These are phyloP conservation scores for Drosophila affinis DNA, from an alignment of 2,888 invertebrate genomes.

Conservation along the genomic window DNA sequence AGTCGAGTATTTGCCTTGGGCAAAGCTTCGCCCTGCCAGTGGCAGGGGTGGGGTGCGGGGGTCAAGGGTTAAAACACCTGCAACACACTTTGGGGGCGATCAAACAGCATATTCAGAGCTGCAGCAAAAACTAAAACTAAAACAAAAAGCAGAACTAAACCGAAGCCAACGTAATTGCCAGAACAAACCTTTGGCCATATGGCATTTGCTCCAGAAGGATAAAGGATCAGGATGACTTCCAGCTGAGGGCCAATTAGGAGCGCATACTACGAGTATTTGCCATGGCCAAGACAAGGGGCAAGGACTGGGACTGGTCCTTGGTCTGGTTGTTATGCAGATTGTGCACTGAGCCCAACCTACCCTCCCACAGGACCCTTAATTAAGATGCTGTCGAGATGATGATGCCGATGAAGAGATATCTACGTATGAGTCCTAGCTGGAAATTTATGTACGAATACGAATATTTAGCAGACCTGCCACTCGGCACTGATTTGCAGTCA, in stretches of 20 bases:
- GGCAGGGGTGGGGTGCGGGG: slow-evolving; percentile 5
- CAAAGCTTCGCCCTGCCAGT: slow-evolving; percentile 16
- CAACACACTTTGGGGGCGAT: slow-evolving; percentile 7
- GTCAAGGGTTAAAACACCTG: slow-evolving; percentile 41
- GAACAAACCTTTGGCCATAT: slow-evolving; percentile 4
- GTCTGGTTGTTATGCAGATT: slow-evolving; percentile 54
- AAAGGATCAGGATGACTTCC: slow-evolving; percentile 19
- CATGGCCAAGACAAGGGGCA: slow-evolving; percentile 15
- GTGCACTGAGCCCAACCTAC: slow-evolving; percentile 38
- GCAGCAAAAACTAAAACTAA: background rate
- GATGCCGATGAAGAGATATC: slow-evolving; percentile 28
- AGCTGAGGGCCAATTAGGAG: slow-evolving; percentile 42
- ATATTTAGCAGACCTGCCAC: background rate
- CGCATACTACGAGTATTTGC: slow-evolving; percentile 25
- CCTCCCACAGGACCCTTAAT: slow-evolving; percentile 66
- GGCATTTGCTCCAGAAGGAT: slow-evolving; percentile 23
- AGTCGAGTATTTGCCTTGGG: slow-evolving; percentile 41
- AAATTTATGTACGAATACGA: slow-evolving; percentile 15
- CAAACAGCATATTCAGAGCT: slow-evolving; percentile 18
- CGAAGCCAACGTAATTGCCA: slow-evolving; percentile 18
- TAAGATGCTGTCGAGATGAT: slow-evolving; percentile 71
- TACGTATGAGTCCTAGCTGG: slow-evolving; percentile 22
- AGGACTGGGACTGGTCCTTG: slow-evolving; percentile 19
- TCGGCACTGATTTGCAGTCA: slow-evolving; percentile 29
- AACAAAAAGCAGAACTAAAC: background rate